Base-by-base conservation (phyloP, 2,113 vertebrate genomes). In the Alethe castanea region DNA sequence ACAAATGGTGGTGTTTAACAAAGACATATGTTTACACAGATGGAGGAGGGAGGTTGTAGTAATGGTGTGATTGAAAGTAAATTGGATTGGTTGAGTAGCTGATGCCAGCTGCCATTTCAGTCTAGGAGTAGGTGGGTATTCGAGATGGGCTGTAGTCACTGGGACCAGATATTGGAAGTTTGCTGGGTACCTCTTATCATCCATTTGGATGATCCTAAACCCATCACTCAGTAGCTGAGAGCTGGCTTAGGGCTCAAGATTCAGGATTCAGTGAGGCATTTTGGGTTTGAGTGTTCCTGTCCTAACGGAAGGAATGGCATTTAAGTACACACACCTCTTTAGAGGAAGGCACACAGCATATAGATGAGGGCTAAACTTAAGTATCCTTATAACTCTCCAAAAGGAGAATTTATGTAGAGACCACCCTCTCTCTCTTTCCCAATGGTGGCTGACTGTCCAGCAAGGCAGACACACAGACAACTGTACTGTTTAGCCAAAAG, bases 11-110 rank as follows among this genome's bases (percentile, higher is more conserved):
- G 92, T 96, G 96, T 97, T 96, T 97, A 96, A 96, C 92, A 96
- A 96, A 96, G 95, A 94, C 94, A 97, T 96, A 96, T 95, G 95
- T 93, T 96, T 97, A 94, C 92, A 92, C 94, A 97, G 95, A 95
- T 95, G 95, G 95, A 97, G 86, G 77, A 96, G 90, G 93, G 92
- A 96, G 95, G 95, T 94, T 96, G 93, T 95, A 97, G 93, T 96
- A 96, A 95, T 97, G 93, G 95, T 97, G 94, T 96, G 95, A 97
- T 70, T 90, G 94, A 96, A 96, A 94, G 95, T 94, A 93, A 94
- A 93, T 88, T 90, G 95, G 96, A 96, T 96, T 96, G 92, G 95
- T 92, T 95, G 88, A 83, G 93, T 86, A 84, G 92, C 88, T 95
- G 92, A 96, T 91, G 92, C 94, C 96, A 95, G 96, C 95, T 97